These are phyloP conservation scores for Taurulus bubalis DNA, from an alignment of 2,113 vertebrate species.

Conservation along the genomic window DNA sequence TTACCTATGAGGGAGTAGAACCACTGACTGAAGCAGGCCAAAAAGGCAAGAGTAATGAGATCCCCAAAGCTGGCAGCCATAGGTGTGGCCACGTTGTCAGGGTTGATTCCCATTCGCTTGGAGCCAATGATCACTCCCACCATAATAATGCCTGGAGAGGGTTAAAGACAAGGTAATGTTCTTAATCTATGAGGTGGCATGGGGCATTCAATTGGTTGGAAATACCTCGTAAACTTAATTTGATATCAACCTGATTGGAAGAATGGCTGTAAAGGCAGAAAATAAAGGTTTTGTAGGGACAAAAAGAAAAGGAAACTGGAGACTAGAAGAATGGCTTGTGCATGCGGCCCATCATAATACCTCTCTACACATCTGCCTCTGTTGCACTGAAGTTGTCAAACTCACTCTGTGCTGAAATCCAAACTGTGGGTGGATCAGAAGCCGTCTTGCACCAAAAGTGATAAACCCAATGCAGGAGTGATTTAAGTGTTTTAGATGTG, in stretches of 20 bases:
- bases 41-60: constrained; percentile 90
- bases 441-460: neutral
- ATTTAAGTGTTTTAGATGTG: neutral
- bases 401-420: neutral
- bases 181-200: neutral
- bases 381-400: neutral
- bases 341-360: neutral
- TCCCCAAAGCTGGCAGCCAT: constrained; percentile 97
- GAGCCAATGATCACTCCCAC: constrained; percentile 90
- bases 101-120: constrained; percentile 91
- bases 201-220: neutral
- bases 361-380: neutral
- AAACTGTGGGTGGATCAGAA: neutral
- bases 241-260: neutral
- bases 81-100: constrained; percentile 96
- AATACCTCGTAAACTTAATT: neutral
- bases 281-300: neutral
- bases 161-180: neutral
- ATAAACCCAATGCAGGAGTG: neutral
- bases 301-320: neutral
- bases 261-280: neutral
- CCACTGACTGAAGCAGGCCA: constrained; percentile 89
- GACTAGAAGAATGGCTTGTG: neutral
- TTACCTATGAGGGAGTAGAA: constrained; percentile 89
- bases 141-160: constrained; percentile 89